Evolutionary conservation across 2,113 vertebrate species (phyloP).

Genomic region (Pandion haliaetus): DNA sequence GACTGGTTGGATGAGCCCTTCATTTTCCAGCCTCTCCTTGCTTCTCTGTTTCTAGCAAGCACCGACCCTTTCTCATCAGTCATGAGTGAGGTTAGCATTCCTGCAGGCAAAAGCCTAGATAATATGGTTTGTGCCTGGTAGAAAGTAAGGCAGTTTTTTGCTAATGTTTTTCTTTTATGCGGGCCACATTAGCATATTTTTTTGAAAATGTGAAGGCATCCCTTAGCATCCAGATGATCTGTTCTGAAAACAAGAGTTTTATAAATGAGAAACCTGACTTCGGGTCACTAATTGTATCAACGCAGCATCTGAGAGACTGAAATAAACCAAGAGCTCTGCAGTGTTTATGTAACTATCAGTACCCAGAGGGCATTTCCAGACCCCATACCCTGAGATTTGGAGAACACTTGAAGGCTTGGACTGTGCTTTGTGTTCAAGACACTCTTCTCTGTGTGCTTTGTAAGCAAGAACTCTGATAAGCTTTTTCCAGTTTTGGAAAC

Average conservation of each 20-base stretch:
- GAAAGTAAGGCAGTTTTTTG: not conserved
- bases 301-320: not conserved
- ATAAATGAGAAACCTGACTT: not conserved
- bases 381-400: not conserved
- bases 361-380: conserved; percentile 11
- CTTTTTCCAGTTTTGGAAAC: conserved; percentile 56
- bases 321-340: not conserved
- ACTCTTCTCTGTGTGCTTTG: conserved; percentile 45
- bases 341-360: conserved; percentile 24
- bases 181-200: not conserved
- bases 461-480: conserved; percentile 53
- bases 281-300: conserved; percentile 10
- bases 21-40: not conserved
- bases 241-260: not conserved
- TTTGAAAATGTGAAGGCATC: not conserved
- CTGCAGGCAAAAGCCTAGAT: not conserved
- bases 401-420: conserved; percentile 19
- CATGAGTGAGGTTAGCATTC: not conserved
- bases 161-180: not conserved
- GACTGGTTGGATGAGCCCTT: not conserved
- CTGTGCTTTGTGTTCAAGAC: conserved; percentile 33
- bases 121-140: not conserved
- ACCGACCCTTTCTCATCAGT: not conserved
- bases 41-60: not conserved
- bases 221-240: not conserved